phyloP scores from a whole-genome alignment of 2,113 vertebrate genomes.

The Stigmatopora argus region DNA sequence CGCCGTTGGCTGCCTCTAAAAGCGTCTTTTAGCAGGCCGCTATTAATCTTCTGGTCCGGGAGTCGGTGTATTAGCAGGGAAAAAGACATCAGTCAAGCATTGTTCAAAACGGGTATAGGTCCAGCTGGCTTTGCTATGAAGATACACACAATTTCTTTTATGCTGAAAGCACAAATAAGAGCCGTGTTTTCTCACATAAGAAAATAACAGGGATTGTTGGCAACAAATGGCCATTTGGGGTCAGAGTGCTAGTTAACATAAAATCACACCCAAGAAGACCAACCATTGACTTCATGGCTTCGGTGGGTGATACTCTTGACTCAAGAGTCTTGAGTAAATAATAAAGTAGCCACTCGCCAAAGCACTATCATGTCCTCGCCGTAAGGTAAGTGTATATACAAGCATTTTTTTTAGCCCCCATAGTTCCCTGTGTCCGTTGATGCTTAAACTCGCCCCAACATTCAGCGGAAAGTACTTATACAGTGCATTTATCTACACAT shows the following conservation, averaged over 20 bases:
- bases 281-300: background rate
- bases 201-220: background rate
- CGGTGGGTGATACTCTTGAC: background rate
- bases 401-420: background rate
- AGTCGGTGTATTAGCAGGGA: background rate
- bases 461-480: too few species aligned
- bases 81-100: slow-evolving; percentile 3
- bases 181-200: background rate
- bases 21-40: background rate
- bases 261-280: background rate
- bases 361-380: background rate
- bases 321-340: background rate
- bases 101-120: background rate
- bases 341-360: background rate
- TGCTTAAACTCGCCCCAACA: too few species aligned
- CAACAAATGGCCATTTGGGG: background rate
- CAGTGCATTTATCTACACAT: too few species aligned
- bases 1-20: background rate
- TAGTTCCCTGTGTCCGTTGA: background rate
- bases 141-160: background rate
- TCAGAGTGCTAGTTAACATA: background rate
- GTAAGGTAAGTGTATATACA: background rate
- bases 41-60: background rate
- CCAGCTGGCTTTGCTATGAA: background rate
- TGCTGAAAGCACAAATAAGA: background rate